Conservation (phyloP, 2,797 vertebrate genomes). For the Sardinella longiceps region DNA sequence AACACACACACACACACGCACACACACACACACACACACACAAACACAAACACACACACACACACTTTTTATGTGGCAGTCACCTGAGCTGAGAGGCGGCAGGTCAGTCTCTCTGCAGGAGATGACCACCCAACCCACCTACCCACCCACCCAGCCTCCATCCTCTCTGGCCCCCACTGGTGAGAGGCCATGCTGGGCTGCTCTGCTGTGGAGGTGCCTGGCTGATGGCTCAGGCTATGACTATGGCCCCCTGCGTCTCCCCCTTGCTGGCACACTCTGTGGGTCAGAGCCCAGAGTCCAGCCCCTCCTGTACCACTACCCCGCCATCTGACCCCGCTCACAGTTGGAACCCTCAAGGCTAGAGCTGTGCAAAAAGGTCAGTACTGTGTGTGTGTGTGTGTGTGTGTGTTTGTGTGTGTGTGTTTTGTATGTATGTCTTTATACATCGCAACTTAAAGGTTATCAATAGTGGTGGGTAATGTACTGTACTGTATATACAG, state of each 20-base stretch:
- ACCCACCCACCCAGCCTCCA: neutral
- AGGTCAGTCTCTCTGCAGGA: neutral
- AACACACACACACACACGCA: neutral
- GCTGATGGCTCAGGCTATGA: neutral
- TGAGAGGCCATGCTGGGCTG: neutral
- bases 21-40: neutral
- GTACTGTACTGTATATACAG: no score
- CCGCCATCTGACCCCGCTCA: neutral
- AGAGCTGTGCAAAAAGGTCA: neutral
- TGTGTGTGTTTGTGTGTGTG: constrained; percentile 24
- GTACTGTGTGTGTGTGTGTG: neutral
- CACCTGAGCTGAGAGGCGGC: constrained; percentile 21
- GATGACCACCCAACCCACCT: neutral
- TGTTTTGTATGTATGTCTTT: neutral
- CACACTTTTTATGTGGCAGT: neutral
- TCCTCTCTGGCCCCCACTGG: neutral
- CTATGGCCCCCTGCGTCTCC: neutral
- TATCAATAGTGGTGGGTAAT: neutral
- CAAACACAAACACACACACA: constrained; percentile 11
- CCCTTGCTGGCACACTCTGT: neutral
- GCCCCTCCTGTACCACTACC: neutral
- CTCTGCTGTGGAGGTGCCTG: neutral
- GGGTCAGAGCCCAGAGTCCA: neutral
- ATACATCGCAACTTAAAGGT: neutral
- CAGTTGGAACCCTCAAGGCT: neutral